Evolutionary conservation across 2,113 vertebrate species (phyloP).

Genomic region (Grantiella picta): DNA sequence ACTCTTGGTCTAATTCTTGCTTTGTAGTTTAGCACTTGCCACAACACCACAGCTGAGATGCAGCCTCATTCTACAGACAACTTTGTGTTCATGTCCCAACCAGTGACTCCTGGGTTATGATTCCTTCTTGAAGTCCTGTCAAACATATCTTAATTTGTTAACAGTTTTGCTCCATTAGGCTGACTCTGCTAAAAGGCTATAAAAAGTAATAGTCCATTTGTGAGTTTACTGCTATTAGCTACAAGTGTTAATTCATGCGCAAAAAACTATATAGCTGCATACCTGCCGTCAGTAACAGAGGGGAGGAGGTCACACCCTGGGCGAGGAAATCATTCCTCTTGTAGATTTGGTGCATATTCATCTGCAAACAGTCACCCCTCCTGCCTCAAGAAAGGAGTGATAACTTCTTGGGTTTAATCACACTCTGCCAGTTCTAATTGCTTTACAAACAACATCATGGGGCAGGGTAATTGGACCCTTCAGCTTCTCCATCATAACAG

Average conservation of each 20-base stretch:
- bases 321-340: neutral
- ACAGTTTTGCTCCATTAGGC: constrained; percentile 59
- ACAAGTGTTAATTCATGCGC: constrained; percentile 44
- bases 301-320: neutral
- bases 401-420: constrained; percentile 42
- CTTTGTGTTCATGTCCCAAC: neutral
- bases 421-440: constrained; percentile 22
- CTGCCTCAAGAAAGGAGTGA: neutral
- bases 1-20: neutral
- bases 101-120: neutral
- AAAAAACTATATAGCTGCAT: neutral
- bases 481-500: neutral
- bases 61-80: neutral
- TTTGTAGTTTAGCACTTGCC: neutral
- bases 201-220: constrained; percentile 70
- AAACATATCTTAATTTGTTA: constrained; percentile 50
- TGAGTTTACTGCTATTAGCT: constrained; percentile 58
- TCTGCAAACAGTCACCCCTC: neutral
- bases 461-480: neutral
- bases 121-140: constrained; percentile 25
- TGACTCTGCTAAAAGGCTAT: constrained; percentile 53
- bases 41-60: neutral
- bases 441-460: neutral
- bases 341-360: neutral
- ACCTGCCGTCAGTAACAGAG: neutral